Evolutionary conservation across 2,888 invertebrate genomes (phyloP).

Genomic region (Exocentrus adspersus): DNA sequence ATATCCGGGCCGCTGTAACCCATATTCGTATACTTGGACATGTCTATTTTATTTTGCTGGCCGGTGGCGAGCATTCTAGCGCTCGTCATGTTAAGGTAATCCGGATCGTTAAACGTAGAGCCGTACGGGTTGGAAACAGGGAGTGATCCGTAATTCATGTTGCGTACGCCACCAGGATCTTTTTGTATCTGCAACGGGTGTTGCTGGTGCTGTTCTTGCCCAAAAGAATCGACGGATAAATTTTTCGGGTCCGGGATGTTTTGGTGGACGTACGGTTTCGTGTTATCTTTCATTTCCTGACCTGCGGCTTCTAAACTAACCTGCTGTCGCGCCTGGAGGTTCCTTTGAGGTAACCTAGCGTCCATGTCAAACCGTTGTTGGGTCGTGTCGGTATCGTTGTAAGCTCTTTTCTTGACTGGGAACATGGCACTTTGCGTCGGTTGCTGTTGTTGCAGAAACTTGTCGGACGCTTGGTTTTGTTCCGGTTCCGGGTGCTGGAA

Average conservation of each 20-base stretch:
- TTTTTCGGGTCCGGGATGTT: slow-evolving; percentile 57
- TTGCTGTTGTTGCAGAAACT: slow-evolving; percentile 47
- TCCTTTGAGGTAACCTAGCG: slow-evolving; percentile 32
- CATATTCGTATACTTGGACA: slow-evolving; percentile 61
- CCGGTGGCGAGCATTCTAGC: slow-evolving; percentile 40
- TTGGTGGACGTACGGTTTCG: slow-evolving; percentile 54
- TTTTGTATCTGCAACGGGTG: slow-evolving; percentile 21
- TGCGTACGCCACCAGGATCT: slow-evolving; percentile 1
- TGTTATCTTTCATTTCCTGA: slow-evolving; percentile 39
- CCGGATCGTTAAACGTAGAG: slow-evolving; percentile 47
- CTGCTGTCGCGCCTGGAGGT: slow-evolving; percentile 37
- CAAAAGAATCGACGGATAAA: slow-evolving; percentile 25
- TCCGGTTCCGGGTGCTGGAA: slow-evolving; percentile 43
- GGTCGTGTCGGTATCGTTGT: slow-evolving; percentile 64
- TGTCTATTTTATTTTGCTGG: slow-evolving; percentile 54
- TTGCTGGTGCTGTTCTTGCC: slow-evolving; percentile 26
- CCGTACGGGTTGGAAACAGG: slow-evolving; percentile 40
- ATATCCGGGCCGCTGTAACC: slow-evolving; percentile 59
- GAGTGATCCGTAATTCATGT: slow-evolving; percentile 26
- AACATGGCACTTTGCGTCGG: slow-evolving; percentile 62
- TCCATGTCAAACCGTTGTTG: slow-evolving; percentile 43
- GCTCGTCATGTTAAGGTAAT: slow-evolving; percentile 55
- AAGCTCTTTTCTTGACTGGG: slow-evolving; percentile 73
- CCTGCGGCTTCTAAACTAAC: slow-evolving; percentile 33
- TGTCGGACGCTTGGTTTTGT: slow-evolving; percentile 35